Conservation (phyloP, 37 sponge, comb jelly and placozoan genomes). For the Mnemiopsis leidyi region DNA sequence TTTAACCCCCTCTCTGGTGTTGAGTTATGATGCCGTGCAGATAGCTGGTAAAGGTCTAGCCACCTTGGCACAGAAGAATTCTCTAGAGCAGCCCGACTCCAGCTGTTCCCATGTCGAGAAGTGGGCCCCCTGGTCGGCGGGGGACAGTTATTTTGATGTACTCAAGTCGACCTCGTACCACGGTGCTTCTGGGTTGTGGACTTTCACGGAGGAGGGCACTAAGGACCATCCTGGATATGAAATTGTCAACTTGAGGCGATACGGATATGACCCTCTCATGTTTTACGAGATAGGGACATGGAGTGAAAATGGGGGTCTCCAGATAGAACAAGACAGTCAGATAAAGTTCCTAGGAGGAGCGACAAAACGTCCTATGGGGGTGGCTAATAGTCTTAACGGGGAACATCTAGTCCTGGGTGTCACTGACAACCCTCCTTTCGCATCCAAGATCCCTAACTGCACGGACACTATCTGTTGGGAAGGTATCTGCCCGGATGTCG, state of each 20-base stretch:
- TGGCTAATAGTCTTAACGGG: slow-evolving; percentile 9
- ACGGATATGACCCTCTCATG: neutral
- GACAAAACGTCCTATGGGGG: neutral
- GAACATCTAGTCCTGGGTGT: neutral
- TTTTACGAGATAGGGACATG: neutral
- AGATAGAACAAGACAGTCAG: neutral
- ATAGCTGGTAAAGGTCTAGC: neutral
- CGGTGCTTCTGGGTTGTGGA: neutral
- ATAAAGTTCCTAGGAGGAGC: neutral
- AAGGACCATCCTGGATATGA: neutral
- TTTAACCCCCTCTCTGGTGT: neutral
- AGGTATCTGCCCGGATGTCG: slow-evolving; percentile 44
- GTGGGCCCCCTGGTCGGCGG: neutral
- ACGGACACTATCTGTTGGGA: neutral
- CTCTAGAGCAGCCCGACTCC: neutral
- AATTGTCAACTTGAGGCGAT: slow-evolving; percentile 11
- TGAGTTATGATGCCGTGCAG: slow-evolving; percentile 13
- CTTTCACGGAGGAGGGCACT: neutral
- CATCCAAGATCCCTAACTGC: neutral
- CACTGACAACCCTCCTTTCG: slow-evolving; percentile 46
- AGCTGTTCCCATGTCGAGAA: neutral
- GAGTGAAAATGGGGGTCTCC: neutral
- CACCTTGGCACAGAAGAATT: neutral
- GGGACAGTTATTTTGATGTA: neutral
- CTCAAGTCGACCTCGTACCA: neutral